Evolutionary conservation across 1,140 invertebrate genomes (phyloP).

Genomic region (Pseudomyrmex gracilis): DNA sequence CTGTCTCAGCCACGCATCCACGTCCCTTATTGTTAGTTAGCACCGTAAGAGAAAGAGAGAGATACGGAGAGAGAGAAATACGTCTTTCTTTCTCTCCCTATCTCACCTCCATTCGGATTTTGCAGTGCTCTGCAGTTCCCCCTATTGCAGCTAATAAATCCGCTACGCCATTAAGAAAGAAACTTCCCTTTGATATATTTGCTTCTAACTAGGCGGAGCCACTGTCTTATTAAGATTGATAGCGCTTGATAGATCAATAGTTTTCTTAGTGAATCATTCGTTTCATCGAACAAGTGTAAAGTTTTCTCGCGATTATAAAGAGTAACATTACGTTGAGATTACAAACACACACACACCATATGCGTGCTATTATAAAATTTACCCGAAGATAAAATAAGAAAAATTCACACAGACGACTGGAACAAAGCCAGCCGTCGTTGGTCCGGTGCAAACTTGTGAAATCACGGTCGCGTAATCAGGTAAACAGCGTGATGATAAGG

Average conservation of each 20-base stretch:
- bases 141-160: conserved; percentile 66
- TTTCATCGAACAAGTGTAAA: neutral
- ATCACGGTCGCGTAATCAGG: conserved; percentile 72
- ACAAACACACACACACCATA: neutral
- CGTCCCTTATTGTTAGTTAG: conserved; percentile 78
- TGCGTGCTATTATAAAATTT: neutral
- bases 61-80: neutral
- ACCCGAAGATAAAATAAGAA: neutral
- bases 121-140: conserved; percentile 67
- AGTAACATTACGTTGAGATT: neutral
- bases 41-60: conserved; percentile 60
- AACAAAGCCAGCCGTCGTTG: conserved; percentile 13
- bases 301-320: neutral
- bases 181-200: neutral
- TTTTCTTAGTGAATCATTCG: neutral
- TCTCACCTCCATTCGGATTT: conserved; percentile 70
- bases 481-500: conserved; percentile 79
- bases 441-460: conserved; percentile 19
- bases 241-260: neutral
- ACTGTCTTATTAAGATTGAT: conserved; percentile 28
- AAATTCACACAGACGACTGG: conserved; percentile 5
- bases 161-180: conserved; percentile 8
- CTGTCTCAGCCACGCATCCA: conserved; percentile 81
- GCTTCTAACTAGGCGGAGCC: neutral
- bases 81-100: conserved; percentile 74